Evolutionary conservation across 2,113 vertebrate species (phyloP), one percentile per base, ranked within the genome.

Genomic region (Campylomormyrus numenius): DNA sequence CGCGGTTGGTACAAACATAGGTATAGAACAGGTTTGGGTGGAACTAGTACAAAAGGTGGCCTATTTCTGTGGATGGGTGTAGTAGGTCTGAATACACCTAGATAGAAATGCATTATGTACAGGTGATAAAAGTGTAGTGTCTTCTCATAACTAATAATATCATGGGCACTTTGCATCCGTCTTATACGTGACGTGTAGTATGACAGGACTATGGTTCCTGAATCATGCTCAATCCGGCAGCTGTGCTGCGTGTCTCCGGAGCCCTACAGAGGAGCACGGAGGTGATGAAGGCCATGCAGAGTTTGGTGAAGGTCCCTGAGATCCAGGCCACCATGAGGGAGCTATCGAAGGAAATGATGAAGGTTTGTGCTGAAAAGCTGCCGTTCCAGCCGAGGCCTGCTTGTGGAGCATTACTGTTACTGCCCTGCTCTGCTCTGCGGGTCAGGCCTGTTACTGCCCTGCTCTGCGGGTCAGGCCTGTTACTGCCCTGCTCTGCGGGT

Each of bases 201-300:
- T 77, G 35, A 66, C n/a, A 77, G 70, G 70, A 77, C 13, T 77
- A n/a, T 70, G 87, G 19, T 56, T 42, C 19, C 83, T 50, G 50
- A 77, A 27, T 11, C 42, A 17, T 31, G 27, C 93, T 90, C 80
- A 91, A 19, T 92, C 93, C 93, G 66, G 21, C 94, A 99, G 98
- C 98, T 91, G 93, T 99, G 5, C 92, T 98, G 19, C 96, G 97
- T 92, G 97, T 99, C 31, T 97, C 98, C 0, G 98, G 98, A 2
- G 95, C 98, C 0, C 80, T 99, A 90, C 97, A 99, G 95, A 98
- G 98, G 94, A 99, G 98, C 95, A 98, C 98, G 85, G 98, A 99
- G 90, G 98, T 99, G 89, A 99, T 99, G 98, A 98, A 98, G 94
- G 98, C 98, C 92, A 99, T 99, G 98, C 98, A 99, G 92, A 99